phyloP scores from a whole-genome alignment of 64 coral and sea anemone species.

The Montipora cactus region DNA sequence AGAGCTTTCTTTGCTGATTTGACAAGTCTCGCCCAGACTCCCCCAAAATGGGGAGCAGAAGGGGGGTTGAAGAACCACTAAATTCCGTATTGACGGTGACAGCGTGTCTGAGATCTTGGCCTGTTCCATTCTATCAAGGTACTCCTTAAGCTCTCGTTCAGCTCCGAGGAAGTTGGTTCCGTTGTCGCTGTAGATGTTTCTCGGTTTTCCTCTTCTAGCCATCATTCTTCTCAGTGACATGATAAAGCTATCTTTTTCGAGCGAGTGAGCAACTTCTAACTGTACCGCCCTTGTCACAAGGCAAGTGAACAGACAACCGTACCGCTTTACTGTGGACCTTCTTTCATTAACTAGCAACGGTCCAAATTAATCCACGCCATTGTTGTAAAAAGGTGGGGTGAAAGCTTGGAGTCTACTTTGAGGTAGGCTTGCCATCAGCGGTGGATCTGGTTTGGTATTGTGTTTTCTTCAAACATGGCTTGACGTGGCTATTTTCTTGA shows the following conservation, averaged over 20 bases:
- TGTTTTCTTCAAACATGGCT: too few relatives aligned
- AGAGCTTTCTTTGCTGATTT: conserved; percentile 60
- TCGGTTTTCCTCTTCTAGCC: conserved; percentile 47
- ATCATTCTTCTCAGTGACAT: conserved; percentile 56
- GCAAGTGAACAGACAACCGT: too few relatives aligned
- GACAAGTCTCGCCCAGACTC: conserved; percentile 49
- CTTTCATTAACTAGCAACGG: too few relatives aligned
- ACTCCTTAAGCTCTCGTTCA: conserved; percentile 34
- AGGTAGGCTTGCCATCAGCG: too few relatives aligned
- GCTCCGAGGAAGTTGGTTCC: conserved; percentile 61
- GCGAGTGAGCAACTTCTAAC: neutral
- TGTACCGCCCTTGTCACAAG: neutral
- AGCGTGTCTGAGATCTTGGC: conserved; percentile 30
- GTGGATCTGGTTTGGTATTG: too few relatives aligned
- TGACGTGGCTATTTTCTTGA: too few relatives aligned
- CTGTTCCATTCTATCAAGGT: conserved; percentile 12
- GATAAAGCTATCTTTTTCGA: conserved; percentile 52
- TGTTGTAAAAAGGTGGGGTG: too few relatives aligned
- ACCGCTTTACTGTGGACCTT: too few relatives aligned
- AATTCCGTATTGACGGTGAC: conserved; percentile 16
- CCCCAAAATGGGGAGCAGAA: conserved; percentile 48
- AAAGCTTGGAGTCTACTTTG: too few relatives aligned
- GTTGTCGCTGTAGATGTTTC: conserved; percentile 55
- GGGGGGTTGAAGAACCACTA: conserved; percentile 61
- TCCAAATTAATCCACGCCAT: too few relatives aligned